A percentile compares a stretch with the other conserved stretches of the same genome.
Conservation (phyloP, 2,113 vertebrate genomes). For the Mormyrus iriodes region DNA sequence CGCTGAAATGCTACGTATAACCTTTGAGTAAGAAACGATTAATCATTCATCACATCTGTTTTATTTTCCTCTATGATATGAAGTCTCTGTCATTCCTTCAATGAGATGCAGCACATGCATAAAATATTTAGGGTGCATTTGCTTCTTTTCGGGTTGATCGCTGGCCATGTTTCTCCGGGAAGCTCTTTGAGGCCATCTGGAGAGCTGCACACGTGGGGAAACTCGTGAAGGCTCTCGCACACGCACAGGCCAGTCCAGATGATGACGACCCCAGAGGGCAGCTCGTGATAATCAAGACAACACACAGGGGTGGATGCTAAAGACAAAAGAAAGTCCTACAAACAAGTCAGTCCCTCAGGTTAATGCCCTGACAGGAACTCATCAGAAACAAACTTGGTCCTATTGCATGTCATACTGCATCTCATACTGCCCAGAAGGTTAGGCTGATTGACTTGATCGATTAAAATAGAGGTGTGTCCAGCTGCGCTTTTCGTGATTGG, state of each 20-base stretch:
- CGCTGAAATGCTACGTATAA: slow-evolving; percentile 20
- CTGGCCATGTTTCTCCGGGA: slow-evolving; percentile 37
- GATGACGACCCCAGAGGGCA: slow-evolving; percentile 38
- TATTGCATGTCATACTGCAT: not conserved
- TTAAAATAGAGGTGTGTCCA: not conserved
- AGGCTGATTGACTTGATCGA: not conserved
- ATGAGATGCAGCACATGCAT: slow-evolving; percentile 36
- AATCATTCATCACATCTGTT: slow-evolving; percentile 37
- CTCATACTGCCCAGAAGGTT: slow-evolving; percentile 13
- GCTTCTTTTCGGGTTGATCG: slow-evolving; percentile 33
- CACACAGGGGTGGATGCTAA: slow-evolving; percentile 21
- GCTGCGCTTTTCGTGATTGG: not conserved
- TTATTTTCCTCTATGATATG: slow-evolving; percentile 34
- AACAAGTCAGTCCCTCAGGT: slow-evolving; percentile 41
- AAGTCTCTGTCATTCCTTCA: slow-evolving; percentile 36
- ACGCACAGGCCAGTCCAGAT: slow-evolving; percentile 32
- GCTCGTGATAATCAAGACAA: slow-evolving; percentile 34
- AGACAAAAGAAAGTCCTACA: slow-evolving; percentile 9
- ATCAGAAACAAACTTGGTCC: not conserved
- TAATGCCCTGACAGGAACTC: slow-evolving; percentile 34
- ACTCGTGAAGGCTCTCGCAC: slow-evolving; percentile 29
- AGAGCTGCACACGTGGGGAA: slow-evolving; percentile 38
- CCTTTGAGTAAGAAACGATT: slow-evolving; percentile 29
- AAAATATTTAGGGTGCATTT: slow-evolving; percentile 42
- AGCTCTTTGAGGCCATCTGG: slow-evolving; percentile 48